phyloP scores from a whole-genome alignment of 2,113 vertebrate genomes.

The Bufo gargarizans region DNA sequence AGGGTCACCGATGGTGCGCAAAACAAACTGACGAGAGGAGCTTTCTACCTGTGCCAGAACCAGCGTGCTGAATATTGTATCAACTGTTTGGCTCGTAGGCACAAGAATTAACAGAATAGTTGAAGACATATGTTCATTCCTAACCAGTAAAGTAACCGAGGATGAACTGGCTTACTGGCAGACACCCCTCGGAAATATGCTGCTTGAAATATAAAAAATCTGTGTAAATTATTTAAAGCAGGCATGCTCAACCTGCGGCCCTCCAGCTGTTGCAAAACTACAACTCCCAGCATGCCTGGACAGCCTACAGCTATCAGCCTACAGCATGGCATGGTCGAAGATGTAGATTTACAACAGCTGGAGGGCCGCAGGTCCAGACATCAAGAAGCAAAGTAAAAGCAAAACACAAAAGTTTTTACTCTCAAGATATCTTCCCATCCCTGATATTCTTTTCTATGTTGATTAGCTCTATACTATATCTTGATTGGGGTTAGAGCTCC shows the following conservation, averaged over 20 bases:
- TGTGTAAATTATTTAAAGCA: neutral
- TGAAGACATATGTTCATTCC: slow-evolving; percentile 12
- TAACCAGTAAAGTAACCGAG: neutral
- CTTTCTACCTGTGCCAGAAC: slow-evolving; percentile 3
- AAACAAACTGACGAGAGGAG: neutral
- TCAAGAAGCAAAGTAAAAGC: neutral
- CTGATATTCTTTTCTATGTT: no score
- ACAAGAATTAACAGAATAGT: neutral
- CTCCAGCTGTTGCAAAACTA: no score
- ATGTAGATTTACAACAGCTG: no score
- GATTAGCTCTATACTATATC: no score
- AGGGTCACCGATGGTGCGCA: neutral
- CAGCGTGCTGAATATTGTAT: slow-evolving; percentile 17
- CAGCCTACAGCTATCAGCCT: no score
- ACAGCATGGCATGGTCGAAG: no score
- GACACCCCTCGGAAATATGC: neutral
- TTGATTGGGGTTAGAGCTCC: no score
- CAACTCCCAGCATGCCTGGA: no score
- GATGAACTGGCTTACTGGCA: neutral
- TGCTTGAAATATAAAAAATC: slow-evolving; percentile 18
- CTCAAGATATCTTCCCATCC: no score
- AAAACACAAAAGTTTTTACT: neutral
- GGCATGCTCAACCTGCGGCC: no score
- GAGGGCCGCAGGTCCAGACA: neutral
- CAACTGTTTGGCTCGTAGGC: slow-evolving; percentile 13